A percentile compares a stretch with the other conserved stretches of the same genome.
phyloP scores from a whole-genome alignment of 1,140 invertebrate genomes.

The Heliconius congener region DNA sequence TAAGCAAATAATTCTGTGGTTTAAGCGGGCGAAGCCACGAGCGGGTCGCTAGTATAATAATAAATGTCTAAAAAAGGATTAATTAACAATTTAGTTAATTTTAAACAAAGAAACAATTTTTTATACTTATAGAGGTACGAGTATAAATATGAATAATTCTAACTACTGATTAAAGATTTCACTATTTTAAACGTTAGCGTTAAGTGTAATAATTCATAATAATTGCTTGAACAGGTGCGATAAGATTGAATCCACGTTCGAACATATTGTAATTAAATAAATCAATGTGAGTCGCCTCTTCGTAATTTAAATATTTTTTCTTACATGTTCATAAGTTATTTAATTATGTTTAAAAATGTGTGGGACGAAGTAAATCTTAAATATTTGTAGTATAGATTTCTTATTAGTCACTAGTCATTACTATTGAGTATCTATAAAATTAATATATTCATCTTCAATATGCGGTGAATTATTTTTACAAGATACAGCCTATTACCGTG shows the following conservation, averaged over 20 bases:
- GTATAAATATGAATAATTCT: background rate
- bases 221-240: slow-evolving; percentile 43
- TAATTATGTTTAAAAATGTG: slow-evolving; percentile 27
- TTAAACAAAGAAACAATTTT: background rate
- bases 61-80: background rate
- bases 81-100: background rate
- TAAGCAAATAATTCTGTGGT: no score
- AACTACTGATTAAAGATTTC: slow-evolving; percentile 5
- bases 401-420: background rate
- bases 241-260: slow-evolving; percentile 36
- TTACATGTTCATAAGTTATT: slow-evolving; percentile 25
- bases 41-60: background rate
- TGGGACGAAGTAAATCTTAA: slow-evolving; percentile 17
- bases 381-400: slow-evolving; percentile 1
- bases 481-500: background rate
- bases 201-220: slow-evolving; percentile 43
- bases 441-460: background rate
- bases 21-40: no score
- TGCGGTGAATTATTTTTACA: background rate
- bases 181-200: slow-evolving; percentile 24
- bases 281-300: slow-evolving; percentile 33
- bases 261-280: slow-evolving; percentile 37
- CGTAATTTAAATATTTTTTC: slow-evolving; percentile 31
- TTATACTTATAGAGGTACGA: background rate
- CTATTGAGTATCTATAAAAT: background rate